These are phyloP conservation scores for Drosophila aff. DNA, from an alignment of 1,140 invertebrate genomes.

Conservation along the genomic window DNA sequence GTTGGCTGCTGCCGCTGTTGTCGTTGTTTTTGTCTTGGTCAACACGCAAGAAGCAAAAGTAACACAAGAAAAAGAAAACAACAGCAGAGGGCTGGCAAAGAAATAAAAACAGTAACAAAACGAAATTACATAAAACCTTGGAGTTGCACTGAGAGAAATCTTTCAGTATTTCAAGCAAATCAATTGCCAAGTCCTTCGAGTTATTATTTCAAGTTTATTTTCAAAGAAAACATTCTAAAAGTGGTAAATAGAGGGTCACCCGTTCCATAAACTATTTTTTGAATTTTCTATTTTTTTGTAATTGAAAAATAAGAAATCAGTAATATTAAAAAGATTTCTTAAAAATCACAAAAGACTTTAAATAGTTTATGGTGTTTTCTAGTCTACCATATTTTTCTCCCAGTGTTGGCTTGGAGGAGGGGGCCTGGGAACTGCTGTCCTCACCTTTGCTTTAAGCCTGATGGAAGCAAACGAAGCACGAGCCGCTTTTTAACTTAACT, in stretches of 20 bases:
- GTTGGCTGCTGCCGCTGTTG: constrained; percentile 3
- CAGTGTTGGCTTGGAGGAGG: constrained; percentile 8
- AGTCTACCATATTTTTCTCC: neutral
- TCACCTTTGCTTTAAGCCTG: constrained; percentile 52
- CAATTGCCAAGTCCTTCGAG: neutral
- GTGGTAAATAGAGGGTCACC: no score
- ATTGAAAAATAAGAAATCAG: neutral
- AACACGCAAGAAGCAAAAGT: constrained; percentile 73
- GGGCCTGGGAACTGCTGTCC: constrained; percentile 62
- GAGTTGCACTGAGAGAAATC: constrained; percentile 10
- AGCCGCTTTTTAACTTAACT: constrained; percentile 42
- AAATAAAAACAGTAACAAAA: constrained; percentile 57
- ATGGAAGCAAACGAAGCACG: constrained; percentile 44
- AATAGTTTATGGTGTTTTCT: no score
- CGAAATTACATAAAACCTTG: constrained; percentile 78
- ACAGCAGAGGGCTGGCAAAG: constrained; percentile 17
- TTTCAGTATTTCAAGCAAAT: neutral
- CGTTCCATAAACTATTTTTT: no score
- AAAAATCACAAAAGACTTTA: neutral
- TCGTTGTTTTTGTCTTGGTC: constrained; percentile 43
- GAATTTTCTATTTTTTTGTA: neutral
- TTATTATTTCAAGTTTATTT: neutral
- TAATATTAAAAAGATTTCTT: neutral
- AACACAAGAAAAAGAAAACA: constrained; percentile 44
- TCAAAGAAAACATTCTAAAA: neutral